Evolutionary conservation across 2,888 invertebrate species (phyloP).

Genomic region (Hyles lineata): DNA sequence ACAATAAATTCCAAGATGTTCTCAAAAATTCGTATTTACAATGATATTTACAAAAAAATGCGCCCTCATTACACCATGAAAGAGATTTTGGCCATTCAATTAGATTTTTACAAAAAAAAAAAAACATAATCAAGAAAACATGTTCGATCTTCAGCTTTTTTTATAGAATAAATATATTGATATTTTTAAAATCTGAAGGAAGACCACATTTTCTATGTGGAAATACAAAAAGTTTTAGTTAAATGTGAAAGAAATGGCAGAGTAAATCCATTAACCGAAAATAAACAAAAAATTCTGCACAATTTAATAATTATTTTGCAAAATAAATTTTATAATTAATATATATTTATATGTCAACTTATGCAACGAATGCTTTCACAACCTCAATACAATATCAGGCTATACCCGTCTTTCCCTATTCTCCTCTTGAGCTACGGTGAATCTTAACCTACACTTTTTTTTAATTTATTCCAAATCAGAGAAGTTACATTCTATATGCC

Average conservation of each 20-base stretch:
- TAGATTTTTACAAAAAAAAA: slow-evolving; percentile 55
- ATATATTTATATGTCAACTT: neutral
- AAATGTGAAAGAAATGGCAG: slow-evolving; percentile 42
- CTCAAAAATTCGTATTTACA: slow-evolving; percentile 79
- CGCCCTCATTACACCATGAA: slow-evolving; percentile 59
- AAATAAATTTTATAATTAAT: neutral
- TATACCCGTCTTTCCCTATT: neutral
- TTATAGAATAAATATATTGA: slow-evolving; percentile 18
- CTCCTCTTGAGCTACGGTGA: neutral
- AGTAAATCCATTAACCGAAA: neutral
- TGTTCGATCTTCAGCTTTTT: slow-evolving; percentile 54
- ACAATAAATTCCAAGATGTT: slow-evolving; percentile 65
- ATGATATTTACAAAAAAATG: slow-evolving; percentile 77
- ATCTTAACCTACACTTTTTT: neutral
- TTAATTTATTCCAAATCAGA: too few species aligned
- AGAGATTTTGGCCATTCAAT: slow-evolving; percentile 79
- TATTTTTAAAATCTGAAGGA: slow-evolving; percentile 56
- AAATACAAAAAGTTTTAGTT: slow-evolving; percentile 40
- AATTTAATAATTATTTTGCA: neutral
- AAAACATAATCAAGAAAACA: slow-evolving; percentile 59
- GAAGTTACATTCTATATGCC: too few species aligned
- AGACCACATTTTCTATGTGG: slow-evolving; percentile 69
- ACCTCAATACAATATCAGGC: neutral
- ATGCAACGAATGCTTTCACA: neutral
- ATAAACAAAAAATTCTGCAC: neutral